Evolutionary conservation across 2,797 vertebrate genomes (phyloP), one percentile per base, ranked within the genome.

Genomic region (Busarellus nigricollis): DNA sequence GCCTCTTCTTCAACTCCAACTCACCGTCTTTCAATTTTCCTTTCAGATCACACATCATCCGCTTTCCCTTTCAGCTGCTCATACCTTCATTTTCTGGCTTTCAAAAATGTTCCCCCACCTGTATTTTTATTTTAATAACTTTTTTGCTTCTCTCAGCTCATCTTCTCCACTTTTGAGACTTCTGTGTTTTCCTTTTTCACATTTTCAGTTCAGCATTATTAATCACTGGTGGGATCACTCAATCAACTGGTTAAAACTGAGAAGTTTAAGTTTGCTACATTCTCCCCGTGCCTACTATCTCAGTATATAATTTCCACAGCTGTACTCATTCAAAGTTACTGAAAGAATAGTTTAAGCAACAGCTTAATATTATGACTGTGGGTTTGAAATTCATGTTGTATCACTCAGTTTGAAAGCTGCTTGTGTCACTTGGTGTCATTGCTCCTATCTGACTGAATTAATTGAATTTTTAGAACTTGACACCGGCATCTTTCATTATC

Each of bases 401-500:
- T 59, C 17, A 31, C 45, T 65, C 59, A 50, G 12, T 87, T 92
- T 57, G 70, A 90, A 90, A 87, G 38, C 73, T 87, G 33, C 55
- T 89, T 76, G 16, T 84, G 44, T 76, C 82, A 31, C 22, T 78
- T 4, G 1, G 5, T 83, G 47, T 81, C 70, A 49, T 72, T 72
- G n/a, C 70, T 83, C 22, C 59, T 61, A 17, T 58, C 45, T 72
- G 80, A 67, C 9, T 63, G 37, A 89, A 69, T 54, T 77, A 91
- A 79, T 42, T 77, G 52, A 63, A 40, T 67, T 71, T 40, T 73
- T 87, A 79, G 59, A 94, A 82, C 59, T 76, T 74, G 63, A 49
- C 35, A 77, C 19, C 50, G 92, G 38, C 28, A 22, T 71, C 59
- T 82, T 96, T 84, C 37, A 19, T 77, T 87, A 42, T 33, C 78